Evolutionary conservation across 2,888 invertebrate genomes (phyloP).

Genomic region (Adela reaumurella): DNA sequence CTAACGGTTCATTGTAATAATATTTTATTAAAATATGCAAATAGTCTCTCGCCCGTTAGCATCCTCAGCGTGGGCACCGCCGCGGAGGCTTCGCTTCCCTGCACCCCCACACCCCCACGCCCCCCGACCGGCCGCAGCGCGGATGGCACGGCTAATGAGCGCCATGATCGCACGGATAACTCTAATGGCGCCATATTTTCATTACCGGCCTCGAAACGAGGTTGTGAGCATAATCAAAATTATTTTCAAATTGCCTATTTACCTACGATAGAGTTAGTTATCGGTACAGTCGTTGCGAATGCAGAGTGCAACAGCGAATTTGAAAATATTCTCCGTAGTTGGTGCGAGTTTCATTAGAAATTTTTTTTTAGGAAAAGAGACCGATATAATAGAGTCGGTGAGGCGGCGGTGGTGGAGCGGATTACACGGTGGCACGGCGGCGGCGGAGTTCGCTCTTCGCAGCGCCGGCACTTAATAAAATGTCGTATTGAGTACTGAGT

Average conservation of each 20-base stretch:
- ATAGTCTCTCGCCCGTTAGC: conserved; percentile 22
- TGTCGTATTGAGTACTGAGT: neutral
- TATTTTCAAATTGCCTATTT: neutral
- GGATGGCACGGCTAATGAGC: conserved; percentile 31
- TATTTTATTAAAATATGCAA: conserved; percentile 58
- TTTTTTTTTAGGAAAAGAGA: too few relatives aligned
- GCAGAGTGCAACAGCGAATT: too few relatives aligned
- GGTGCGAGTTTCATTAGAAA: too few relatives aligned
- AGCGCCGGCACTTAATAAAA: neutral
- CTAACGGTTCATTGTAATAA: conserved; percentile 57
- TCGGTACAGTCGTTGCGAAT: too few relatives aligned
- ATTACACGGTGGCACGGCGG: too few relatives aligned
- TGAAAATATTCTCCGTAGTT: too few relatives aligned
- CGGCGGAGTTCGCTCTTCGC: too few relatives aligned
- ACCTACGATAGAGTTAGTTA: too few relatives aligned
- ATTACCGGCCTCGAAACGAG: conserved; percentile 33
- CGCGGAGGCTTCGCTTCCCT: conserved; percentile 17
- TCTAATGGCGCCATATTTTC: conserved; percentile 49
- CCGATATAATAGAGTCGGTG: too few relatives aligned
- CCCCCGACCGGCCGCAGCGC: conserved; percentile 38
- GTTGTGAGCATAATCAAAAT: neutral
- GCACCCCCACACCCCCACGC: too few relatives aligned
- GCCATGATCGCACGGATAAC: conserved; percentile 43
- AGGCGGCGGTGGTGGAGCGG: too few relatives aligned
- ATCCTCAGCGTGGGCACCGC: conserved; percentile 23